Evolutionary conservation across 2,797 vertebrate genomes (phyloP).

Genomic region (Enteromius thamalakanensis): DNA sequence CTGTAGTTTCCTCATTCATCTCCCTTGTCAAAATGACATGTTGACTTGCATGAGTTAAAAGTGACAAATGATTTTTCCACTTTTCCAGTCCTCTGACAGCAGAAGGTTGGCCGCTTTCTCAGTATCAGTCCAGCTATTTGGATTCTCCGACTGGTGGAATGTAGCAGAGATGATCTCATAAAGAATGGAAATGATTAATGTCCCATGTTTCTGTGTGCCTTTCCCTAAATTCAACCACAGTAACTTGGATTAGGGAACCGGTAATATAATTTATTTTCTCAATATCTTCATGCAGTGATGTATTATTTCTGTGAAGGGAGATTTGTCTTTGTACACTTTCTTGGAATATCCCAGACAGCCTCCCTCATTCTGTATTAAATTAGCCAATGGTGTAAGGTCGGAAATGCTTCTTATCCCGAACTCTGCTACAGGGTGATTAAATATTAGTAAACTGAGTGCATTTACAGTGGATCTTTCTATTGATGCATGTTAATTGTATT

Average conservation of each 20-base stretch:
- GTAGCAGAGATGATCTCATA: slow-evolving; percentile 24
- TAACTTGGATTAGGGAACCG: slow-evolving; percentile 33
- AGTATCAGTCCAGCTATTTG: not conserved
- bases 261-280: slow-evolving; percentile 52
- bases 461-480: slow-evolving; percentile 40
- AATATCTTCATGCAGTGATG: slow-evolving; percentile 60
- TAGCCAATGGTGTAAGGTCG: not conserved
- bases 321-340: slow-evolving; percentile 54
- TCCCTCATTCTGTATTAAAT: slow-evolving; percentile 20
- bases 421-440: slow-evolving; percentile 52
- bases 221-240: slow-evolving; percentile 31
- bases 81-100: slow-evolving; percentile 19
- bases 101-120: slow-evolving; percentile 20
- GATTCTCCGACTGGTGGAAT: not conserved
- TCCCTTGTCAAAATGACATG: slow-evolving; percentile 2
- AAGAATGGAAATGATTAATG: slow-evolving; percentile 24
- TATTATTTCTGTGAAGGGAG: slow-evolving; percentile 46
- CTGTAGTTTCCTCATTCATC: not conserved
- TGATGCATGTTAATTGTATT: slow-evolving; percentile 63
- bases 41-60: not conserved
- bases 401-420: slow-evolving; percentile 31
- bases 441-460: slow-evolving; percentile 48
- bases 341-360: slow-evolving; percentile 32
- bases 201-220: slow-evolving; percentile 21
- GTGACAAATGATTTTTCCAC: not conserved